phyloP scores from a whole-genome alignment of 2,888 invertebrate species.

The Stomorhina lunata region DNA sequence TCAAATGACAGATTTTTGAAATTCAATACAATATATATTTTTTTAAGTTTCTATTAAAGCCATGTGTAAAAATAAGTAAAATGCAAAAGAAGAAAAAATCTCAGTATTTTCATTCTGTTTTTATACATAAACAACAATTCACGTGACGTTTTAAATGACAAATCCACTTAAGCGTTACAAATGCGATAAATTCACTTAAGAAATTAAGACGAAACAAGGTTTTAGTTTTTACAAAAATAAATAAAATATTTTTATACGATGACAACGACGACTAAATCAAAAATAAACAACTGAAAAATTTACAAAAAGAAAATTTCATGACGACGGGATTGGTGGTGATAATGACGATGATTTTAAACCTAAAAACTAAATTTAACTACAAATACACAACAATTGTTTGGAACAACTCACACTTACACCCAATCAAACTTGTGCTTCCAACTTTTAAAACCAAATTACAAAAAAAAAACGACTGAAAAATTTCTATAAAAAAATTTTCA shows the following conservation, averaged over 20 bases:
- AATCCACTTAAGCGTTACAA: conserved; percentile 75
- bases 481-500: no score
- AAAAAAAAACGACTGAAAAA: no score
- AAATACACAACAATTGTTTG: background rate
- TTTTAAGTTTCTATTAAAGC: no score
- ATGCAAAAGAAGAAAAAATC: background rate
- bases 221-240: conserved; percentile 35
- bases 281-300: background rate
- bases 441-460: no score
- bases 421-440: no score
- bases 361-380: conserved; percentile 32
- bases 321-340: no score
- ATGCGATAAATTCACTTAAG: conserved; percentile 46
- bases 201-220: conserved; percentile 13
- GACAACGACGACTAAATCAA: background rate
- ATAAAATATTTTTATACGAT: background rate
- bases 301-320: conserved; percentile 24
- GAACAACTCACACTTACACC: background rate
- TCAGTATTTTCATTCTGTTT: background rate
- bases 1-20: no score
- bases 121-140: conserved; percentile 44
- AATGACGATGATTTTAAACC: background rate
- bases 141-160: conserved; percentile 66
- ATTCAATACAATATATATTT: no score
- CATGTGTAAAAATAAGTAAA: no score